These are phyloP conservation scores for Agrypnia vestita DNA, from an alignment of 1,140 invertebrate genomes.

Conservation along the genomic window DNA sequence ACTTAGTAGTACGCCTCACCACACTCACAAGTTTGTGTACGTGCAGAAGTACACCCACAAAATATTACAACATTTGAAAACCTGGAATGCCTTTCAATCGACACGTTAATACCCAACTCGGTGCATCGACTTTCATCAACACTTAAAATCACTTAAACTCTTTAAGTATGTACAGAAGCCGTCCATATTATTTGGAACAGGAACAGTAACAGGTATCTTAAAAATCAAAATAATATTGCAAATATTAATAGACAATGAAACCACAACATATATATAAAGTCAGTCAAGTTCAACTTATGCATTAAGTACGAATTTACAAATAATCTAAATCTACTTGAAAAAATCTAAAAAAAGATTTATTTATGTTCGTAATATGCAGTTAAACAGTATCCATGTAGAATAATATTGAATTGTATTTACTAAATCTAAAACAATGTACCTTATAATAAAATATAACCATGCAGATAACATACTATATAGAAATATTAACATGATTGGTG, in stretches of 20 bases:
- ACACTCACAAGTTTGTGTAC: too few relatives aligned
- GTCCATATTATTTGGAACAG: constrained; percentile 28
- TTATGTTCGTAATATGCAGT: neutral
- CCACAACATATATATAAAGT: constrained; percentile 35
- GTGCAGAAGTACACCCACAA: neutral
- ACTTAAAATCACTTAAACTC: neutral
- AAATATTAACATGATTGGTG: neutral
- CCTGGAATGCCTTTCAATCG: constrained; percentile 33
- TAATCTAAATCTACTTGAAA: constrained; percentile 29
- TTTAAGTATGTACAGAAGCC: constrained; percentile 15
- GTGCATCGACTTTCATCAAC: constrained; percentile 6
- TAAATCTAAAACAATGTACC: neutral
- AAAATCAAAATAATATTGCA: constrained; percentile 26
- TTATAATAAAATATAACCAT: neutral
- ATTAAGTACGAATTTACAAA: constrained; percentile 42
- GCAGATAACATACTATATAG: constrained; percentile 6
- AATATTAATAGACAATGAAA: constrained; percentile 39
- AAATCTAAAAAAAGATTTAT: neutral
- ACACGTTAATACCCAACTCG: neutral
- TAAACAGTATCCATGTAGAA: neutral
- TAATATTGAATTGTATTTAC: constrained; percentile 5
- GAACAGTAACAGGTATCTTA: neutral
- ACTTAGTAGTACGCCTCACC: too few relatives aligned
- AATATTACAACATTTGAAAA: neutral
- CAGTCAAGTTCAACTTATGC: constrained; percentile 50